A percentile compares a stretch with the other conserved stretches of the same genome.
Conservation (phyloP, 2,888 invertebrate genomes). For the Agonopterix subpropinquella region DNA sequence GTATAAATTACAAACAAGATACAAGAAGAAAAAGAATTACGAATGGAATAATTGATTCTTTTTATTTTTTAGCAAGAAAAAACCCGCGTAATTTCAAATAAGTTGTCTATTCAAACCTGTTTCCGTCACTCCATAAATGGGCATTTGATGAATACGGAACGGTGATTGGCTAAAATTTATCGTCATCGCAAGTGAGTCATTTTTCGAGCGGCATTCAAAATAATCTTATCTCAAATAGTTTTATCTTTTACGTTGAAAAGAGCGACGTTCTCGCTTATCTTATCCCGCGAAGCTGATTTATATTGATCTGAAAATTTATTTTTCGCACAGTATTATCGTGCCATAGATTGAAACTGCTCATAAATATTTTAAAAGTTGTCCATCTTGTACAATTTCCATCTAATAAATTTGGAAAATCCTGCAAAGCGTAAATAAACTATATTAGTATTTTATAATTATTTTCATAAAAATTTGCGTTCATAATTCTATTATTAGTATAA, state of each 20-base stretch:
- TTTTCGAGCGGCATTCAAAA: conserved; percentile 35
- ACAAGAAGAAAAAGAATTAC: too few relatives aligned
- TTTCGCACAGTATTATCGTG: not conserved
- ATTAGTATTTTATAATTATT: too few relatives aligned
- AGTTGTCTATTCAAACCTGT: conserved; percentile 22
- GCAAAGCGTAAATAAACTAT: too few relatives aligned
- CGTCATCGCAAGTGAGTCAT: conserved; percentile 59
- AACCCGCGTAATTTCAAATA: too few relatives aligned
- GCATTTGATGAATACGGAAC: conserved; percentile 74
- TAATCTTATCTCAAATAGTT: conserved; percentile 24
- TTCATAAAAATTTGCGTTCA: not conserved
- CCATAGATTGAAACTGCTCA: not conserved
- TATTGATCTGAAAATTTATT: conserved; percentile 1
- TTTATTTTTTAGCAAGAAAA: too few relatives aligned
- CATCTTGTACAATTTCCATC: not conserved
- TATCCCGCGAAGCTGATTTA: not conserved
- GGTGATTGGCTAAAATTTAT: conserved; percentile 70
- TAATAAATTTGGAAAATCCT: too few relatives aligned
- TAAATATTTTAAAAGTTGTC: not conserved
- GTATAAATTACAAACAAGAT: too few relatives aligned
- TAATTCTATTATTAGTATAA: not conserved
- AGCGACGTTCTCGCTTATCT: conserved; percentile 8
- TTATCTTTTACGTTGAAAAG: conserved; percentile 25
- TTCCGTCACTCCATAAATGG: conserved; percentile 78
- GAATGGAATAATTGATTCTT: too few relatives aligned